Conservation (phyloP, 1,140 invertebrate genomes). For the Thaumetopoea pityocampa region DNA sequence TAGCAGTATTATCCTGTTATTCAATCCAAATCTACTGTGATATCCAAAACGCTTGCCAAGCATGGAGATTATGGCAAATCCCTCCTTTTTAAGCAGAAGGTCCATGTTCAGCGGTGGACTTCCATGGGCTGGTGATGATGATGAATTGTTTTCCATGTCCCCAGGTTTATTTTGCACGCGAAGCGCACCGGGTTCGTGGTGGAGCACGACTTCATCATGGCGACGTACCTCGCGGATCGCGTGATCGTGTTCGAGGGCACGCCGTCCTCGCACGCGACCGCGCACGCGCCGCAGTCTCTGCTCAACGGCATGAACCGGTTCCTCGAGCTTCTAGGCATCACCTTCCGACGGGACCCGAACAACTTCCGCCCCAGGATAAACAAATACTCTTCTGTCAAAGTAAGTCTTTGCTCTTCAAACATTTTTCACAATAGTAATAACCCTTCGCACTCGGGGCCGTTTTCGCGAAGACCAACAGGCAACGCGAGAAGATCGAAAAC, state of each 20-base stretch:
- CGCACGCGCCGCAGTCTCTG: constrained; percentile 94
- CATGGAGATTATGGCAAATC: too few species aligned
- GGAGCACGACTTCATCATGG: constrained; percentile 99
- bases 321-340: constrained; percentile 97
- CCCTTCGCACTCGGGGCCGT: too few species aligned
- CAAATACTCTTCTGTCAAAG: constrained; percentile 97
- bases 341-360: constrained; percentile 98
- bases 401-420: too few species aligned
- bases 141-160: constrained; percentile 23
- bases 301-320: constrained; percentile 99
- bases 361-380: constrained; percentile 99
- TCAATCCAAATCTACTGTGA: too few species aligned
- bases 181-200: constrained; percentile 99
- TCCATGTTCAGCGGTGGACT: too few species aligned
- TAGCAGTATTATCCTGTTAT: too few species aligned
- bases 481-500: too few species aligned
- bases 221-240: constrained; percentile 98
- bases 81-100: too few species aligned
- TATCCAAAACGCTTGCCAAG: too few species aligned
- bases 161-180: constrained; percentile 97
- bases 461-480: too few species aligned
- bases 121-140: background rate
- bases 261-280: constrained; percentile 92
- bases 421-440: too few species aligned
- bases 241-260: constrained; percentile 98